Base-by-base conservation (phyloP, 2,797 vertebrate species). In the Gallinago solitaria region DNA sequence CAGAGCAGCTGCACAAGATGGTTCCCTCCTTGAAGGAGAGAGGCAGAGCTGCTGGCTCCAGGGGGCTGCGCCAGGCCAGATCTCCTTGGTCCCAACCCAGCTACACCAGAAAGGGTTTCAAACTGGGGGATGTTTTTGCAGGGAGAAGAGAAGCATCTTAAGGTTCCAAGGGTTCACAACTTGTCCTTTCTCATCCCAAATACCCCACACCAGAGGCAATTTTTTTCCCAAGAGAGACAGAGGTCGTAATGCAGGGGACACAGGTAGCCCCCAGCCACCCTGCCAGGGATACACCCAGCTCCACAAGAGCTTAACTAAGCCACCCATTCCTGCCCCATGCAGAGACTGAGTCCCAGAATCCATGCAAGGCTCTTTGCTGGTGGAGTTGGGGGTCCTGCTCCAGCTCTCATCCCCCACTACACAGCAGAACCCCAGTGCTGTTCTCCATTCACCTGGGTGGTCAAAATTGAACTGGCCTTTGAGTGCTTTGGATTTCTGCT, bases 401-500 rank as follows among this genome's bases (percentile, higher is more conserved):
- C 83, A 89, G 43, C 74, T 81, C 77, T 80, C 2, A 0, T 5
- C 43, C 41, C 54, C 12, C 32, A 17, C 48, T 2, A 3, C 2
- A 0, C 1, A 3, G n/a, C 48, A 96, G 67, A 63, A 53, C 30
- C 71, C 59, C 23, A 1, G 28, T 16, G 51, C 47, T 51, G 23
- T 73, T 71, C 51, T 81, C 48, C 27, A 93, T 93, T 97, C 97
- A 99, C 99, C 99, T 97, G 99, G 99, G 97, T 99, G 99, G 97
- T 99, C 99, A 83, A 99, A 99, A 98, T 99, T 99, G 98, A 99
- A 99, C 90, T 99, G 99, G 95, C 99, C 99, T 97, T 99, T 99
- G 30, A 98, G 95, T 4, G 99, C 99, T 97, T 99, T 99, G 96
- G 98, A 98, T 96, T 99, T 99, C 98, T 99, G 99, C 95, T 99